Base-by-base conservation (phyloP, 2,888 invertebrate species). In the Microplitis manilae region DNA sequence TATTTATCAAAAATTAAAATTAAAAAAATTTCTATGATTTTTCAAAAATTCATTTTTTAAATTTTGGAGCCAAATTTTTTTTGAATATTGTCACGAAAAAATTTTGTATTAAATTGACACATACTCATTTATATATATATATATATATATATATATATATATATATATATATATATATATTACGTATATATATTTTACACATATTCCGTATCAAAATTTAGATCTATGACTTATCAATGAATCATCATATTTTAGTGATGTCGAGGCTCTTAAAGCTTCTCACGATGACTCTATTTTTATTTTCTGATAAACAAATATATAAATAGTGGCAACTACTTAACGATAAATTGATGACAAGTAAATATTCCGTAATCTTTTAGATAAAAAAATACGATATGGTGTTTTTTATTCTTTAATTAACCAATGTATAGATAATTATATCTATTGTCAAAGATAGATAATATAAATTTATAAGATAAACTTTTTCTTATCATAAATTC, bases 291-390 rank as follows among this genome's bases (percentile, higher is more conserved):
- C 13, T 50, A 50, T 50, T 50, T n/a, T 7, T 15, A 62, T 15
- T 62, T 62, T 59, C 62, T 62, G 15, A 20, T 62, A 62, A 62
- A 62, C 17, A 50, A 50, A 50, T 13, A 50, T 5, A 30, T 1
- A 6, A 59, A 59, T 15, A 62, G 62, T 62, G 62, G 62, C 62
- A 17, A 15, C 62, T 62, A 62, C 62, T 62, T 62, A 13, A 62
- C 20, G 62, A 62, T 62, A 17, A 17, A 62, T 62, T 62, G 15
- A 62, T 62, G 62, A 62, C 20, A 62, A 62, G 20, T 62, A n/a
- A 62, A 62, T 62, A 20, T 17, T 62, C 15, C 6, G n/a, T 62
- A 62, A 62, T 62, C 62, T 20, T 62, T 17, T 17, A 62, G 62
- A 62, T 62, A 62, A 62, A 62, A 62, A 62, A 6, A 62, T 20